These are phyloP conservation scores for Phycodurus eques DNA, from an alignment of 2,113 vertebrate genomes.

Conservation along the genomic window DNA sequence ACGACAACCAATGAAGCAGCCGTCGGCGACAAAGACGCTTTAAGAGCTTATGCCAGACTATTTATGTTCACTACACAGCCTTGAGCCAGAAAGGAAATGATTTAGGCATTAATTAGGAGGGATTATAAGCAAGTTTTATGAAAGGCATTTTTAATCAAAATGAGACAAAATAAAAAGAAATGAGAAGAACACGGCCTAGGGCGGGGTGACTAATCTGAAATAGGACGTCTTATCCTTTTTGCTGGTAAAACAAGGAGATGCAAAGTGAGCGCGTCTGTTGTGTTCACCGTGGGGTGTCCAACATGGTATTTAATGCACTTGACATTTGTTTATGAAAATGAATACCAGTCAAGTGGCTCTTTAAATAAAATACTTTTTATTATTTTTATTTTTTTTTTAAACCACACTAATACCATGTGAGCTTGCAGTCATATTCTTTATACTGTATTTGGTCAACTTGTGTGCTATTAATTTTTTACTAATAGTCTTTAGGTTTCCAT, in stretches of 20 bases:
- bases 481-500: not conserved
- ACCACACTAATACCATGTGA: not conserved
- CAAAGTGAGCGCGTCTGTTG: constrained; percentile 13
- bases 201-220: constrained; percentile 48
- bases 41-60: constrained; percentile 26
- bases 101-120: constrained; percentile 31
- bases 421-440: not conserved
- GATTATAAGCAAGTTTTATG: constrained; percentile 30
- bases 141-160: constrained; percentile 45
- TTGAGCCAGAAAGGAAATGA: constrained; percentile 6
- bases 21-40: constrained; percentile 36
- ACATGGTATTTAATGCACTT: constrained; percentile 32
- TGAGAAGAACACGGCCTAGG: constrained; percentile 42
- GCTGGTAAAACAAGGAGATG: constrained; percentile 28
- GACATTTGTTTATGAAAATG: constrained; percentile 30
- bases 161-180: constrained; percentile 22
- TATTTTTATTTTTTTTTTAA: constrained; percentile 2
- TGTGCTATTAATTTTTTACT: not conserved
- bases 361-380: constrained; percentile 21
- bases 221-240: constrained; percentile 33
- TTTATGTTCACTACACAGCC: constrained; percentile 39
- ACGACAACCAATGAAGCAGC: constrained; percentile 65
- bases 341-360: constrained; percentile 25
- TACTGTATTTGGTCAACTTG: not conserved
- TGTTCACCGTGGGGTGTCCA: constrained; percentile 17